phyloP scores from a whole-genome alignment of 2,888 invertebrate genomes.

The Leptopilina syphax region DNA sequence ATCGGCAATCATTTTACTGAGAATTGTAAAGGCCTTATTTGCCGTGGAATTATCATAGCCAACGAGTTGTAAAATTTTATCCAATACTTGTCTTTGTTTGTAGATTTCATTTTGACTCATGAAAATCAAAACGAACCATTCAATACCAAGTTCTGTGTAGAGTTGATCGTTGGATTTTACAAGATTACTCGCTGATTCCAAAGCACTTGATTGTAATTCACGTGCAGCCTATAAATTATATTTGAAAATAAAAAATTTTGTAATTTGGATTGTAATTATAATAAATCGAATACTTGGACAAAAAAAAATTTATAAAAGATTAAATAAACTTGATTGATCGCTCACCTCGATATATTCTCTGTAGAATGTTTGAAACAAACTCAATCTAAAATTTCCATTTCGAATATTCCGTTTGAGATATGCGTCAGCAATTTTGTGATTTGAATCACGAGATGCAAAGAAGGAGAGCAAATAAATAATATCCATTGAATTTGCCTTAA shows the following conservation, averaged over 20 bases:
- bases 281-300: too few relatives aligned
- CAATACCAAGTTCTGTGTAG: slow-evolving; percentile 67
- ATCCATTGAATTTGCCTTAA: slow-evolving; percentile 82
- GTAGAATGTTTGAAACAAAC: slow-evolving; percentile 78
- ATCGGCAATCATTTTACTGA: slow-evolving; percentile 66
- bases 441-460: slow-evolving; percentile 71
- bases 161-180: slow-evolving; percentile 68
- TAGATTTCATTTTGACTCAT: slow-evolving; percentile 64
- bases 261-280: too few relatives aligned
- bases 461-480: slow-evolving; percentile 83
- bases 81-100: slow-evolving; percentile 71
- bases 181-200: slow-evolving; percentile 66
- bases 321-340: too few relatives aligned
- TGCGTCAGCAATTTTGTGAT: slow-evolving; percentile 81
- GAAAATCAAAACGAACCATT: slow-evolving; percentile 72
- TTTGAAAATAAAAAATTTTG: too few relatives aligned
- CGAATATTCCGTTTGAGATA: slow-evolving; percentile 82
- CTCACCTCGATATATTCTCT: slow-evolving; percentile 66
- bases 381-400: slow-evolving; percentile 80
- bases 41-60: slow-evolving; percentile 69
- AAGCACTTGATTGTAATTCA: slow-evolving; percentile 65
- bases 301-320: too few relatives aligned
- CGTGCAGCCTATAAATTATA: slow-evolving; percentile 60
- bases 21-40: slow-evolving; percentile 67
- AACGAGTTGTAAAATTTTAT: slow-evolving; percentile 68